These are phyloP conservation scores for Microcebus lehilahytsara DNA, from an alignment of 2,113 vertebrate genomes.

Conservation along the genomic window DNA sequence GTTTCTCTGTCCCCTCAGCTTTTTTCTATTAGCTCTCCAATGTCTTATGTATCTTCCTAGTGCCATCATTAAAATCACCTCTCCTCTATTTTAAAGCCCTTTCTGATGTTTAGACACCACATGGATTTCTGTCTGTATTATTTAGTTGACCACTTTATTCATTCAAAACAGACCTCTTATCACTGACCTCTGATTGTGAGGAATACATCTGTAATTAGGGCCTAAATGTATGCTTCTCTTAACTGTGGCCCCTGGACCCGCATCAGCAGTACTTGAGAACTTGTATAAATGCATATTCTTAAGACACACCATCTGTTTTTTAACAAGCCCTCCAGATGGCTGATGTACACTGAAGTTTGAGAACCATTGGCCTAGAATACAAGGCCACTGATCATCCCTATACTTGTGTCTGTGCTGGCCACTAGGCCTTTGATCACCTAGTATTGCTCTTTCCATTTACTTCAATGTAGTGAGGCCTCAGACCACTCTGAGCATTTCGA, in stretches of 20 bases:
- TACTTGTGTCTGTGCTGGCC: neutral
- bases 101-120: neutral
- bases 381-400: neutral
- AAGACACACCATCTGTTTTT: neutral
- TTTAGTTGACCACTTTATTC: neutral
- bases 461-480: neutral
- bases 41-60: neutral
- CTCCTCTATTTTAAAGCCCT: neutral
- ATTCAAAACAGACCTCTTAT: neutral
- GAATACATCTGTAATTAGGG: neutral
- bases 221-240: neutral
- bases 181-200: neutral
- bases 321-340: neutral
- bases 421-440: neutral
- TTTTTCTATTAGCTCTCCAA: neutral
- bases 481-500: neutral
- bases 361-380: neutral
- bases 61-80: neutral
- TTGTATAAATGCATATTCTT: neutral
- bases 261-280: neutral
- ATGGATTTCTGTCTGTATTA: neutral
- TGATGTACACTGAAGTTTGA: neutral
- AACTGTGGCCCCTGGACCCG: neutral
- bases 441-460: neutral
- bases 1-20: neutral